Conservation (phyloP, 2,113 vertebrate species). For the Chiloscyllium plagiosum region DNA sequence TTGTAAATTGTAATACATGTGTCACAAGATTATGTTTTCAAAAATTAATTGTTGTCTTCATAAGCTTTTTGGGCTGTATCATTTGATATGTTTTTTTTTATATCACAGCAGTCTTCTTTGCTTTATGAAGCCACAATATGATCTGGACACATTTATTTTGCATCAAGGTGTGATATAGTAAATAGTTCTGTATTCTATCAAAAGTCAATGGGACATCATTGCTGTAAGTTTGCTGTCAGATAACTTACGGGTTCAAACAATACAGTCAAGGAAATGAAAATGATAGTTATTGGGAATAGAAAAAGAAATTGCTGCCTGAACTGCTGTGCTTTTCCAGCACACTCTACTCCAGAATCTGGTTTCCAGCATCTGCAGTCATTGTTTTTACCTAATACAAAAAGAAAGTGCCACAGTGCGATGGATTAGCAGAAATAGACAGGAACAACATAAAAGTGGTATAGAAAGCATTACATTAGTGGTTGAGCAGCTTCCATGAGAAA, state of each 20-base stretch:
- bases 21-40: not conserved
- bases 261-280: not conserved
- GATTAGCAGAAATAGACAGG: not conserved
- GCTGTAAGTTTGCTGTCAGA: not conserved
- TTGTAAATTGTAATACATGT: not conserved
- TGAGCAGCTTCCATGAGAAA: not conserved
- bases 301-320: not conserved
- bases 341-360: no score
- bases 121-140: not conserved
- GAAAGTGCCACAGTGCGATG: not conserved
- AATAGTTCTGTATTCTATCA: not conserved
- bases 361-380: no score
- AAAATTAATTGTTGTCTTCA: not conserved
- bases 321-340: no score
- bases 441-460: not conserved
- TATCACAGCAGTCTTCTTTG: not conserved
- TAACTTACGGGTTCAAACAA: not conserved
- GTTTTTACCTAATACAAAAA: not conserved
- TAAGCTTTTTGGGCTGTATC: not conserved
- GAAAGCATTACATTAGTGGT: not conserved
- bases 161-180: not conserved
- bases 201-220: not conserved
- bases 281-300: not conserved
- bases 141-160: not conserved
- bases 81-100: not conserved